Conservation (phyloP, 2,888 invertebrate genomes). For the Patella depressa region DNA sequence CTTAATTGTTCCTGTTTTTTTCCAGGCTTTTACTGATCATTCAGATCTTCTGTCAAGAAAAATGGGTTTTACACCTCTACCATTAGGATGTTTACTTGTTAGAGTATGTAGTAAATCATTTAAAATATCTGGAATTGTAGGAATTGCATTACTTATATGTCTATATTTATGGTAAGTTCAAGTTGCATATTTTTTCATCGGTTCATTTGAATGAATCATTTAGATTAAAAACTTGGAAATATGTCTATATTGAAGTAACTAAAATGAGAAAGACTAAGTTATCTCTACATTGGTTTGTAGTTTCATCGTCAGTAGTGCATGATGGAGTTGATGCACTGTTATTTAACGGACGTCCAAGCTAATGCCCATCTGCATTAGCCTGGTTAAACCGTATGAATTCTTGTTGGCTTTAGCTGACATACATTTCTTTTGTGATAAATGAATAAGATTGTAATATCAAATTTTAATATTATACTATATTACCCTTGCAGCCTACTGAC, state of each 20-base stretch:
- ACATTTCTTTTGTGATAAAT: too few species aligned
- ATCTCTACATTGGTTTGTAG: too few species aligned
- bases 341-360: too few species aligned
- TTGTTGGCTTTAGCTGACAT: too few species aligned
- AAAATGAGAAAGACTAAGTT: background rate
- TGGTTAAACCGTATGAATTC: too few species aligned
- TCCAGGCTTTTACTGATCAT: conserved; percentile 91
- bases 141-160: conserved; percentile 80
- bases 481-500: conserved; percentile 65
- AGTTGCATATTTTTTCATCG: too few species aligned
- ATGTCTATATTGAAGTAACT: too few species aligned
- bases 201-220: too few species aligned
- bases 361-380: too few species aligned
- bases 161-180: conserved; percentile 79
- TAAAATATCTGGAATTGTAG: conserved; percentile 79
- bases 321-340: too few species aligned
- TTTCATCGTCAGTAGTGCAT: too few species aligned
- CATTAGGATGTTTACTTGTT: conserved; percentile 92
- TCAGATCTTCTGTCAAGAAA: conserved; percentile 94
- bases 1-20: conserved; percentile 2
- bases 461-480: conserved; percentile 16
- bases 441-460: background rate
- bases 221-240: too few species aligned
- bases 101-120: conserved; percentile 89
- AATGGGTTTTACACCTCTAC: conserved; percentile 98